Evolutionary conservation across 2,888 invertebrate genomes (phyloP).

Genomic region (Acanthococcus lagerstroemiae): DNA sequence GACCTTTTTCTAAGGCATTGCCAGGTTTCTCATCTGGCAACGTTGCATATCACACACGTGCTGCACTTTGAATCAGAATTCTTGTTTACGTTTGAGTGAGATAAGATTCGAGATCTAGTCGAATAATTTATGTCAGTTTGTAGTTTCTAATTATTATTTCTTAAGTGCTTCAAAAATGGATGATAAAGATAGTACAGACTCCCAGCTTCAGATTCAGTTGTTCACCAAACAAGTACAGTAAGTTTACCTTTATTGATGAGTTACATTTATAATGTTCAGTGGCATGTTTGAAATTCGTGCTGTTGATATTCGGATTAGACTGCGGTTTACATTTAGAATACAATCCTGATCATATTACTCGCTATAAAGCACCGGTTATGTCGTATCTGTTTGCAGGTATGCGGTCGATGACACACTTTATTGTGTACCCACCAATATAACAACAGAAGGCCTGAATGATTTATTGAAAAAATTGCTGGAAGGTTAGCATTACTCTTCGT

Average conservation of each 20-base stretch:
- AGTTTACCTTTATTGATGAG: slow-evolving; percentile 43
- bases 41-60: no score
- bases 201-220: slow-evolving; percentile 65
- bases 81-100: no score
- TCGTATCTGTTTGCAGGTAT: slow-evolving; percentile 51
- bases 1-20: no score
- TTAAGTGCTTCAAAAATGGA: neutral
- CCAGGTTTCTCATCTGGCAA: no score
- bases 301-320: neutral
- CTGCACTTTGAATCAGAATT: no score
- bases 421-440: slow-evolving; percentile 65
- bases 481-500: slow-evolving; percentile 42
- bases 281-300: neutral
- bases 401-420: slow-evolving; percentile 77
- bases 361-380: neutral
- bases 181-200: slow-evolving; percentile 12
- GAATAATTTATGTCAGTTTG: no score
- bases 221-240: slow-evolving; percentile 72
- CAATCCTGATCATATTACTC: neutral
- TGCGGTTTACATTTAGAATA: no score
- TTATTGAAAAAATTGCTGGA: slow-evolving; percentile 68
- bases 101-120: no score
- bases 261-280: neutral
- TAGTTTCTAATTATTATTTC: no score
- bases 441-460: slow-evolving; percentile 59